Evolutionary conservation across 1,140 invertebrate genomes (phyloP).

Genomic region (Musca vetustissima): DNA sequence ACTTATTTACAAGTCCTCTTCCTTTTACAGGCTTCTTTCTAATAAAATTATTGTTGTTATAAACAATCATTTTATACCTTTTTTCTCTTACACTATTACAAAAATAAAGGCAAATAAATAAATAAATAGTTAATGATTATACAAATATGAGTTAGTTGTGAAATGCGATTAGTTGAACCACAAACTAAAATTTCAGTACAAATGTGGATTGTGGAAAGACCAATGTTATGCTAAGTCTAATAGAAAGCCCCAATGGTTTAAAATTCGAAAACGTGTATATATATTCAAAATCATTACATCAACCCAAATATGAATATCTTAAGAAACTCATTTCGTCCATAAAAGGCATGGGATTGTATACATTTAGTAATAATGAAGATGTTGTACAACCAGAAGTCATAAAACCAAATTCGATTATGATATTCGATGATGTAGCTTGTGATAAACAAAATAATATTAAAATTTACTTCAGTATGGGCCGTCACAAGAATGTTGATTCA

Average conservation of each 20-base stretch:
- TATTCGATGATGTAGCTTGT: conserved; percentile 54
- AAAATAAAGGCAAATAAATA: neutral
- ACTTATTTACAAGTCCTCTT: conserved; percentile 42
- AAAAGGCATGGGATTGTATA: conserved; percentile 12
- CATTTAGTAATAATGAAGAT: neutral
- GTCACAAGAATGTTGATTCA: conserved; percentile 47
- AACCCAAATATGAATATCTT: conserved; percentile 44
- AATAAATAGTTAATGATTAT: neutral
- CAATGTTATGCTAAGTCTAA: conserved; percentile 45
- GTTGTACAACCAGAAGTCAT: conserved; percentile 32
- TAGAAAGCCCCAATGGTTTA: conserved; percentile 46
- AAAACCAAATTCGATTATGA: conserved; percentile 42
- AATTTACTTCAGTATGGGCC: conserved; percentile 49
- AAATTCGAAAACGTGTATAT: conserved; percentile 50
- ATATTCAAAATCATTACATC: conserved; percentile 41
- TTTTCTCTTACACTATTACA: neutral
- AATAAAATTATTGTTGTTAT: neutral
- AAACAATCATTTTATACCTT: neutral
- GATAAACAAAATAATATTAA: conserved; percentile 43
- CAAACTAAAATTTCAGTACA: conserved; percentile 23
- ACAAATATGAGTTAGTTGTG: conserved; percentile 13
- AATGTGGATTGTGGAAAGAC: conserved; percentile 39
- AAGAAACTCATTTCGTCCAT: conserved; percentile 32
- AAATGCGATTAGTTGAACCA: conserved; percentile 36
- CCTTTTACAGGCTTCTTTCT: neutral